Base-by-base conservation (phyloP, 2,113 vertebrate species). In the Sebastes schlegelii region DNA sequence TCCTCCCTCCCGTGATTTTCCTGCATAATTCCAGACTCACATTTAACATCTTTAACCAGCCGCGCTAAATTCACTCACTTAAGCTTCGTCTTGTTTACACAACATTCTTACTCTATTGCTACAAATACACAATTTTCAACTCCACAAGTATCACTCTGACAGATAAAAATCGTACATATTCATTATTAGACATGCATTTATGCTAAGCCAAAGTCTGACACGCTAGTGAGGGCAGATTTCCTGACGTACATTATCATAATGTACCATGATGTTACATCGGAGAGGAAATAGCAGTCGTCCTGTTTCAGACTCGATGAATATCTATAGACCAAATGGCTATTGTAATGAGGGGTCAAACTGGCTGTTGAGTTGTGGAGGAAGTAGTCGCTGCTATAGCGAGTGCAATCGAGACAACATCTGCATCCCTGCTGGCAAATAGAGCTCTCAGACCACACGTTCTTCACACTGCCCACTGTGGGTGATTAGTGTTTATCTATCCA, bases 1-100 rank as follows among this genome's bases (percentile, higher is more conserved):
- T 70, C 66, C 74, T 75, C 57, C 75, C 61, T 87, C 62, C 73
- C 1, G 21, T 75, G 55, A 83, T 68, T 79, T 79, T 49, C 57
- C 71, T 51, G 66, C 63, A 74, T 73, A 51, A 80, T 81, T 74
- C 61, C 4, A 74, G 60, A 62, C 76, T 63, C 79, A 8, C 73
- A 67, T 90, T 80, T 71, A 79, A 80, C 85, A 69, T 84, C 83
- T 75, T 82, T 60, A 85, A 89, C 76, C 78, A 86, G 87, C 85
- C 68, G 60, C 62, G 7, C 66, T 68, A 74, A 63, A 77, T 85
- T 73, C 75, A 67, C 45, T 72, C 80, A 49, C 74, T 71, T 69
- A 55, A 74, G 66, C 63, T 62, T 58, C 60, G 1, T 70, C 64
- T 79, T 86, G 67, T 88, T 86, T 75, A 19, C 55, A 55, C 63